Conservation (phyloP, 2,113 vertebrate species). For the Anthoscopus minutus region DNA sequence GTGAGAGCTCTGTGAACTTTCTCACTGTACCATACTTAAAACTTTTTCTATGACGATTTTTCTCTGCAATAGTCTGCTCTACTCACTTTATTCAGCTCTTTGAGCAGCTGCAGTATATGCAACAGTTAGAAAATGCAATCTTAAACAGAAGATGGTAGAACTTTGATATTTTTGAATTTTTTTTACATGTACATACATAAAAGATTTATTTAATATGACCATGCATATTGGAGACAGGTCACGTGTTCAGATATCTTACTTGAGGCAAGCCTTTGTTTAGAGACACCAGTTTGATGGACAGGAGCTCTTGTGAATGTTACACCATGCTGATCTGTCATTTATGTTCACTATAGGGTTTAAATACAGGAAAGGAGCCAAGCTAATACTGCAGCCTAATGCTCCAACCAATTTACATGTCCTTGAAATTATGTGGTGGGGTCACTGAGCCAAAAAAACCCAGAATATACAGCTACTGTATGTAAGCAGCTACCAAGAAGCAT, state of each 20-base stretch:
- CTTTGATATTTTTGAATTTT: background rate
- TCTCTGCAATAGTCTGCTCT: conserved; percentile 54
- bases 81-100: conserved; percentile 58
- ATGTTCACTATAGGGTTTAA: background rate
- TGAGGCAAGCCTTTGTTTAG: background rate
- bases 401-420: background rate
- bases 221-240: conserved; percentile 43
- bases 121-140: conserved; percentile 40
- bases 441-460: conserved; percentile 20
- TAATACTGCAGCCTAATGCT: too few species aligned
- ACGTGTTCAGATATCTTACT: background rate
- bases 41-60: conserved; percentile 64
- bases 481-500: background rate
- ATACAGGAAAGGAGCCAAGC: background rate
- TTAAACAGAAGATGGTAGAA: conserved; percentile 26
- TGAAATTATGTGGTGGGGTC: background rate
- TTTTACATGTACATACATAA: background rate
- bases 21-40: conserved; percentile 20
- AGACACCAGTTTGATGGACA: conserved; percentile 5
- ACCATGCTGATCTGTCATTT: background rate
- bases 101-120: conserved; percentile 61
- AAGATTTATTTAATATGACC: conserved; percentile 42
- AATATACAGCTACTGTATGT: background rate
- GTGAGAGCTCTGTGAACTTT: conserved; percentile 33
- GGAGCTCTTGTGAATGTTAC: background rate